A percentile compares a stretch with the other conserved stretches of the same genome.
These are phyloP conservation scores for Tachuris rubrigastra DNA, from an alignment of 2,113 vertebrate genomes.

Conservation along the genomic window DNA sequence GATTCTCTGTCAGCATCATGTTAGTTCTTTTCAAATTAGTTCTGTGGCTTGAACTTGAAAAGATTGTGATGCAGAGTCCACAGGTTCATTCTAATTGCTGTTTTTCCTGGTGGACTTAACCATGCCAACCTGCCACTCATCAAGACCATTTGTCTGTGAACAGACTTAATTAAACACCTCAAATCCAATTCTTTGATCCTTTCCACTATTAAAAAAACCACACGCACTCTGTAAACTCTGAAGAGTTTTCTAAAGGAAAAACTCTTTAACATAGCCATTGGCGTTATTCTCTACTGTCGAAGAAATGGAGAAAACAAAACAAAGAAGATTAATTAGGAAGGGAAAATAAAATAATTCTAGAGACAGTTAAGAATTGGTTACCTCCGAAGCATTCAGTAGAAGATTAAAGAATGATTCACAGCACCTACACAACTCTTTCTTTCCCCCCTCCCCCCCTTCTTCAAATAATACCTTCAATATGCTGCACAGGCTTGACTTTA, in stretches of 20 bases:
- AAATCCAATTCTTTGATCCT: conserved; percentile 70
- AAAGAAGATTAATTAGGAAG: conserved; percentile 38
- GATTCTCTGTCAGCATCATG: conserved; percentile 64
- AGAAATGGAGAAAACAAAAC: neutral
- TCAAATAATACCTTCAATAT: neutral
- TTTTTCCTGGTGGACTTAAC: conserved; percentile 67
- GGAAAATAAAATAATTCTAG: neutral
- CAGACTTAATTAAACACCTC: conserved; percentile 78
- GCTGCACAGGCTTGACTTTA: neutral
- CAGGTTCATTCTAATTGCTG: conserved; percentile 68
- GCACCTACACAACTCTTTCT: neutral
- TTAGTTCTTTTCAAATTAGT: conserved; percentile 72
- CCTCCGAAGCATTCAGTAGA: neutral
- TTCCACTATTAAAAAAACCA: conserved; percentile 23
- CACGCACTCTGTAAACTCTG: conserved; percentile 1
- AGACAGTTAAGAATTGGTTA: neutral
- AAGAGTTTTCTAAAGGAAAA: conserved; percentile 19
- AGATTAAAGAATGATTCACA: neutral
- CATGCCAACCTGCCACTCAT: conserved; percentile 65
- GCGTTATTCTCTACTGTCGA: neutral
- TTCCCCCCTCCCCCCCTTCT: neutral
- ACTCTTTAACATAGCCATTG: neutral
- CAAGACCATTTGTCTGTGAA: conserved; percentile 71
- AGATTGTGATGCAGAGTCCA: conserved; percentile 32
- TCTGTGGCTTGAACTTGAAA: conserved; percentile 68